Evolutionary conservation across 2,888 invertebrate genomes (phyloP), one percentile per base, ranked within the genome.

Genomic region (Hoplodrina blanda): DNA sequence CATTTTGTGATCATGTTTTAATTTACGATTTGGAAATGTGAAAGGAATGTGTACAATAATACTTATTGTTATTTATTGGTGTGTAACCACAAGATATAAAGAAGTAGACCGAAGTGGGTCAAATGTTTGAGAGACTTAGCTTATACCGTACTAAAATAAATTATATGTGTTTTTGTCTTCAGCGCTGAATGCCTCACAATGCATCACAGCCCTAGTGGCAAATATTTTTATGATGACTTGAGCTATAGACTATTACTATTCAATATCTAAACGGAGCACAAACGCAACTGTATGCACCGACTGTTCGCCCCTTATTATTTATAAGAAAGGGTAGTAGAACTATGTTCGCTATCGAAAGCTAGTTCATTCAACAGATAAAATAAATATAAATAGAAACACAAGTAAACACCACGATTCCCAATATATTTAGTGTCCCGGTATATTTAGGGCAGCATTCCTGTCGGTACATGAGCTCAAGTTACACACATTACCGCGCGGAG

Each of bases 401-500:
- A 49, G 52, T 25, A 54, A 62, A 50, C 62, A 33, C 19, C n/a
- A 37, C 30, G 10, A 46, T 11, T 76, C 30, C 55, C 8, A 52
- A 69, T 50, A 77, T 56, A 71, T 78, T 62, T 25, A 70, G n/a
- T 50, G n/a, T 44, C 10, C n/a, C 33, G 44, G 41, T 82, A 65
- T 70, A 75, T 83, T 80, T 73, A 68, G 71, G 73, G 57, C 69
- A 64, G n/a, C 68, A 73, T 72, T 67, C 61, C 52, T 57, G 73
- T 30, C 55, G 56, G 62, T 59, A 56, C 69, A 78, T 76, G 73
- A 63, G 62, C 49, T 83, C 77, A 41, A 33, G 73, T 84, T 82
- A 84, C 83, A 73, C 64, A 46, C 80, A 79, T 83, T 84, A 84
- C 80, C 61, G 59, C 55, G 73, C 25, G 25, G 25, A 37, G 37